Percentiles rank a stretch among this genome's conserved stretches.
Evolutionary conservation across 2,113 vertebrate genomes (phyloP).

Genomic region (Fulmarus glacialis): DNA sequence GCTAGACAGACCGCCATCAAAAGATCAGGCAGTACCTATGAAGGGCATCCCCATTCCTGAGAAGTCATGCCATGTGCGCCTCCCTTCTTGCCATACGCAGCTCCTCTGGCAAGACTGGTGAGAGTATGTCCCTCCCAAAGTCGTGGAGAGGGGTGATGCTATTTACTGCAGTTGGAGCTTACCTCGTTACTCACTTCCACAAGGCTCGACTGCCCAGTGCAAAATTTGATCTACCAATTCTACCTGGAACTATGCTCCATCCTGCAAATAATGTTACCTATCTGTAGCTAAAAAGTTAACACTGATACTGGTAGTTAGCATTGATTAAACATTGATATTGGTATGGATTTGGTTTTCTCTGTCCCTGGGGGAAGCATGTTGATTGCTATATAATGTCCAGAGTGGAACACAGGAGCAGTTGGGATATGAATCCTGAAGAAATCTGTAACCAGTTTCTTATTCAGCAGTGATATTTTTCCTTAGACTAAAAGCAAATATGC

Average conservation of each 20-base stretch:
- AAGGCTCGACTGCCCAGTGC: background rate
- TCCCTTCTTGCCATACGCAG: background rate
- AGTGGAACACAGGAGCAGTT: background rate
- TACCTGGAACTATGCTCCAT: background rate
- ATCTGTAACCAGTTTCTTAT: background rate
- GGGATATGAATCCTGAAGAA: background rate
- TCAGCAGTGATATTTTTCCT: background rate
- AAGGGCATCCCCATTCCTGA: background rate
- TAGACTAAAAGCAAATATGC: background rate
- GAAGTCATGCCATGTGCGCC: background rate
- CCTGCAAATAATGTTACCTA: background rate
- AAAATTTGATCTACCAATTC: background rate
- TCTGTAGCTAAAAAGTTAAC: background rate
- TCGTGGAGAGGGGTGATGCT: accelerated
- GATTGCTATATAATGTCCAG: background rate
- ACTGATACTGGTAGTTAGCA: background rate
- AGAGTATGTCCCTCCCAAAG: background rate
- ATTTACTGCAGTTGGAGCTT: background rate
- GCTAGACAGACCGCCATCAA: background rate
- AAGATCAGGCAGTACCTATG: background rate
- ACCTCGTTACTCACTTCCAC: background rate
- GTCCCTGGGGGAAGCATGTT: background rate
- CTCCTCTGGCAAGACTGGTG: background rate
- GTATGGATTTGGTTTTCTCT: background rate
- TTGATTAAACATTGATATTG: background rate